These are phyloP conservation scores for Coranthus polyacanthus DNA, from an alignment of 2,797 vertebrate genomes.

Conservation along the genomic window DNA sequence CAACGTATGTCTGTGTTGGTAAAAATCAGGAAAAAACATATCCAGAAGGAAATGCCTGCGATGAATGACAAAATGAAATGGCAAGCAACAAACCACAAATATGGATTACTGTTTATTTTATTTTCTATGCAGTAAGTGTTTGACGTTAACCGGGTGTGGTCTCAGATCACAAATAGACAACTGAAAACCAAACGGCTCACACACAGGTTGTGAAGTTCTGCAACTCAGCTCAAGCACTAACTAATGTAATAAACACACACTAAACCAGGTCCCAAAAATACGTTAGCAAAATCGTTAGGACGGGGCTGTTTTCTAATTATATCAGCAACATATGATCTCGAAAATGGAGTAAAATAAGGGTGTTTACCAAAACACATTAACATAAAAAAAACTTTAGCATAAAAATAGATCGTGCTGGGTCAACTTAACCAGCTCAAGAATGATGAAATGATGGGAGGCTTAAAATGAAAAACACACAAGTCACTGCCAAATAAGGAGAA, in stretches of 20 bases:
- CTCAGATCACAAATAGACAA: constrained; percentile 44
- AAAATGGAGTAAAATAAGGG: too few relatives aligned
- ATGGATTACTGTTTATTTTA: neutral
- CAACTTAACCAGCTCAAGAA: too few relatives aligned
- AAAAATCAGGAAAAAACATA: neutral
- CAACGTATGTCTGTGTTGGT: neutral
- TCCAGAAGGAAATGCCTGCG: neutral
- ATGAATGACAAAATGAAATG: neutral
- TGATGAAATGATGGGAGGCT: neutral
- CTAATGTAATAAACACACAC: neutral
- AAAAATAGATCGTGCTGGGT: too few relatives aligned
- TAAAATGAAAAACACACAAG: neutral
- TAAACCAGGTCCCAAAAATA: neutral
- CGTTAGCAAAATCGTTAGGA: too few relatives aligned
- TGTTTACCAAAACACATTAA: too few relatives aligned
- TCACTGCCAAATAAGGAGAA: neutral
- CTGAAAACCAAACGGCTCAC: constrained; percentile 24
- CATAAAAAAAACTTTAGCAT: too few relatives aligned
- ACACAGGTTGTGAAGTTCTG: constrained; percentile 11
- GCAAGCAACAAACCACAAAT: neutral
- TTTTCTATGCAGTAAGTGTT: constrained; percentile 13
- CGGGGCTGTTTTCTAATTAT: too few relatives aligned
- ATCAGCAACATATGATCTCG: too few relatives aligned
- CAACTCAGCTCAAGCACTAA: neutral
- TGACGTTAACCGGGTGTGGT: constrained; percentile 59